A percentile compares a stretch with the other conserved stretches of the same genome.
Evolutionary conservation across 2,797 vertebrate genomes (phyloP).

Genomic region (Australoheros facetus): DNA sequence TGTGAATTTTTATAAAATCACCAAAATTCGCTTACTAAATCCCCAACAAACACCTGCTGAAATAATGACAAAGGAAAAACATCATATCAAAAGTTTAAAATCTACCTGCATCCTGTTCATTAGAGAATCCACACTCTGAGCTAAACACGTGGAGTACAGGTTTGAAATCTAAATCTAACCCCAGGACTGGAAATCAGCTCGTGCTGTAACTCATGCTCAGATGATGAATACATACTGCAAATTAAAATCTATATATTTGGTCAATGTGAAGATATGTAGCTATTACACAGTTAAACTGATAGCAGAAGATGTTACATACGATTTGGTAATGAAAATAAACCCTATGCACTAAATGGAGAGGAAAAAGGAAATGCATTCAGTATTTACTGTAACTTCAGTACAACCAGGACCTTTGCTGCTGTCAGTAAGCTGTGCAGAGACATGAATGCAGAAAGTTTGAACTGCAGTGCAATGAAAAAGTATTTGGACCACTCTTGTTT

Average conservation of each 20-base stretch:
- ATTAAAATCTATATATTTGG: not conserved
- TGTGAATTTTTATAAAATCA: too few relatives aligned
- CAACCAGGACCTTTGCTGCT: not conserved
- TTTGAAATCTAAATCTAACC: not conserved
- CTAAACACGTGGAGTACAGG: fast-evolving
- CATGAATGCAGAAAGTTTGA: too few relatives aligned
- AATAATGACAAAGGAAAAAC: too few relatives aligned
- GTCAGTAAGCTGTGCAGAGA: too few relatives aligned
- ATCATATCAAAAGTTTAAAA: not conserved
- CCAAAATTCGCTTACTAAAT: too few relatives aligned
- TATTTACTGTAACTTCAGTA: not conserved
- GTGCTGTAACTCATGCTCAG: not conserved
- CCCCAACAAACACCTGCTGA: too few relatives aligned
- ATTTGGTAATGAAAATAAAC: not conserved
- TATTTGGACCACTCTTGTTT: not conserved
- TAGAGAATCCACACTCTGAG: not conserved
- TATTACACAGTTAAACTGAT: not conserved
- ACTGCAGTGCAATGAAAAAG: not conserved
- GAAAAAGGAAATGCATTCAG: not conserved
- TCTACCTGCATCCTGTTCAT: not conserved
- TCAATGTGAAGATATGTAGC: not conserved
- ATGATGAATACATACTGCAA: not conserved
- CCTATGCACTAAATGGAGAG: not conserved
- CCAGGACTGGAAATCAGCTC: not conserved
- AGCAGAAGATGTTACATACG: not conserved